Evolutionary conservation across 1,140 invertebrate species (phyloP).

Genomic region (Apocrypta bakeri): DNA sequence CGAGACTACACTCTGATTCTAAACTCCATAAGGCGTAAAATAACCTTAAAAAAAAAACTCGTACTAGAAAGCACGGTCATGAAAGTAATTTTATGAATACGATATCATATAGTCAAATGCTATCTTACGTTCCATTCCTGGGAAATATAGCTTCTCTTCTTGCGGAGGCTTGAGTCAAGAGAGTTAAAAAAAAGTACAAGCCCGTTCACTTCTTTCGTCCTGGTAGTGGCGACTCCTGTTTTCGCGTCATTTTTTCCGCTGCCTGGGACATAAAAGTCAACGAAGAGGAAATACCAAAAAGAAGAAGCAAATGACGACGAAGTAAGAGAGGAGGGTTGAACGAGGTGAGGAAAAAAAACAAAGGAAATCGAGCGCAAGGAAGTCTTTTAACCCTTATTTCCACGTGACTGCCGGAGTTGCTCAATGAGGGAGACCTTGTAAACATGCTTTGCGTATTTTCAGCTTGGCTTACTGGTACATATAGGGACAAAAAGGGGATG

Average conservation of each 20-base stretch:
- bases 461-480: conserved; percentile 25
- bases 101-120: background rate
- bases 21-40: background rate
- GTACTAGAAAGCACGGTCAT: background rate
- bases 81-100: background rate
- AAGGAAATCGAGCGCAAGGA: background rate
- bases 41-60: background rate
- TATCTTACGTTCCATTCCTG: background rate
- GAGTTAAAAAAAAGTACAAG: background rate
- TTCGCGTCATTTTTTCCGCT: background rate
- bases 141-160: background rate
- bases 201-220: background rate
- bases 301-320: background rate
- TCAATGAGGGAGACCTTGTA: conserved; percentile 34
- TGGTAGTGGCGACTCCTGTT: background rate
- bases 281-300: conserved; percentile 13
- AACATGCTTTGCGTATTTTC: conserved; percentile 37
- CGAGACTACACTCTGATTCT: background rate
- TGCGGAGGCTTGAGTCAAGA: background rate
- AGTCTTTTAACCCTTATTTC: conserved; percentile 28
- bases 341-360: conserved; percentile 7
- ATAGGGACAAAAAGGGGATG: conserved; percentile 21
- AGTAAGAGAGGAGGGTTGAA: background rate
- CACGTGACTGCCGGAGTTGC: conserved; percentile 10
- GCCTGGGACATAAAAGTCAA: conserved; percentile 12